Evolutionary conservation across 1,140 invertebrate species (phyloP).

Genomic region (Halesus radiatus): DNA sequence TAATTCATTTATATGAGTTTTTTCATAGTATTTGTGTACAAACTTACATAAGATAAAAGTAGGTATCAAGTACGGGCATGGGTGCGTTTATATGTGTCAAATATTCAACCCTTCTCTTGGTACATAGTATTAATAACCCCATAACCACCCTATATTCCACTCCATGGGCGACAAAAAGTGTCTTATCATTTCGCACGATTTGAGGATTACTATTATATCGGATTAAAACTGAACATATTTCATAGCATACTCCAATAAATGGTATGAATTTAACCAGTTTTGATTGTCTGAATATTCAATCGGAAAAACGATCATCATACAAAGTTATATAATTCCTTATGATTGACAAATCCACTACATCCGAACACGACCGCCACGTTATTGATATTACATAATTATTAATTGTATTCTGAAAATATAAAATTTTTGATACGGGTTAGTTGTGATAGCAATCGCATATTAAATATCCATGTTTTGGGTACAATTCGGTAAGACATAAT

Average conservation of each 20-base stretch:
- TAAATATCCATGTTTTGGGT: too few relatives aligned
- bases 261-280: constrained; percentile 19
- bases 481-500: too few relatives aligned
- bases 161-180: not conserved
- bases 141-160: not conserved
- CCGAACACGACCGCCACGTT: not conserved
- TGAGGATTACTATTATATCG: constrained; percentile 28
- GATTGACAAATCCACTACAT: constrained; percentile 41
- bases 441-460: too few relatives aligned
- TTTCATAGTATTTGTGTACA: too few relatives aligned
- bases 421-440: too few relatives aligned
- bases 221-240: constrained; percentile 23
- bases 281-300: constrained; percentile 5
- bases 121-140: not conserved
- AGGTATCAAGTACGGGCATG: too few relatives aligned
- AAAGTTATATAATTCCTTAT: not conserved
- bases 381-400: not conserved
- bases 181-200: constrained; percentile 42
- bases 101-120: not conserved
- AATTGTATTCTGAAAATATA: too few relatives aligned
- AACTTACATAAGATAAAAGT: too few relatives aligned
- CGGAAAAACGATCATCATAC: not conserved
- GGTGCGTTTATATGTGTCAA: too few relatives aligned
- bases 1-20: too few relatives aligned
- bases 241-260: constrained; percentile 18